phyloP scores from a whole-genome alignment of 2,888 invertebrate species.

The Sycophila texana region DNA sequence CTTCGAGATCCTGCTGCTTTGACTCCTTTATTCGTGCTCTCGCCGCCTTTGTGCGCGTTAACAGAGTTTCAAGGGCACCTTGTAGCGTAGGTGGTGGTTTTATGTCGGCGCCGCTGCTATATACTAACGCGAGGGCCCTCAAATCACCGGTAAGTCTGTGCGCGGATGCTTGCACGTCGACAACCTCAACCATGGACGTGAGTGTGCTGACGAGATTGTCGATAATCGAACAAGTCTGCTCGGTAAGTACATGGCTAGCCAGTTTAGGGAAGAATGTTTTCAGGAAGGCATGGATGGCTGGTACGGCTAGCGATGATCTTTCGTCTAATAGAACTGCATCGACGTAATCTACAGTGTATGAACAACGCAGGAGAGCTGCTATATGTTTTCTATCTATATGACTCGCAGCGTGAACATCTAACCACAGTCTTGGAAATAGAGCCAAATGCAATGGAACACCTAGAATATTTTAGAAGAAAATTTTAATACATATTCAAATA shows the following conservation, averaged over 20 bases:
- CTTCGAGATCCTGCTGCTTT: slow-evolving; percentile 67
- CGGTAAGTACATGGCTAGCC: slow-evolving; percentile 80
- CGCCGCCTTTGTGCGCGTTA: slow-evolving; percentile 67
- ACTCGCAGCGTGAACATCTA: slow-evolving; percentile 87
- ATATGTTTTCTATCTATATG: slow-evolving; percentile 88
- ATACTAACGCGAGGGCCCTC: slow-evolving; percentile 79
- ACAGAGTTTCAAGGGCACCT: slow-evolving; percentile 70
- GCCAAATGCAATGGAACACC: slow-evolving; percentile 90
- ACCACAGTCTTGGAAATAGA: slow-evolving; percentile 94
- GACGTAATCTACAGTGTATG: slow-evolving; percentile 91
- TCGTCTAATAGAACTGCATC: slow-evolving; percentile 94
- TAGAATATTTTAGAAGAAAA: slow-evolving; percentile 52
- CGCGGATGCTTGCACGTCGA: slow-evolving; percentile 77
- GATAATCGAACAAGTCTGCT: slow-evolving; percentile 80
- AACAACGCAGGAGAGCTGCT: slow-evolving; percentile 87
- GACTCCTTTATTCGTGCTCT: slow-evolving; percentile 65
- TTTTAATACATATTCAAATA: background rate
- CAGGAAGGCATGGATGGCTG: slow-evolving; percentile 90
- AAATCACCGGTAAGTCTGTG: slow-evolving; percentile 78
- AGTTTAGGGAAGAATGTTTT: slow-evolving; percentile 94
- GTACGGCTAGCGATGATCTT: slow-evolving; percentile 88
- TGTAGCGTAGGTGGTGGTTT: slow-evolving; percentile 70
- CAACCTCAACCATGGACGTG: slow-evolving; percentile 77
- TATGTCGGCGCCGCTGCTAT: slow-evolving; percentile 75
- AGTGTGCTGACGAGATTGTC: slow-evolving; percentile 81